Evolutionary conservation across 2,113 vertebrate genomes (phyloP), one percentile per base, ranked within the genome.

Genomic region (Passer montanus): DNA sequence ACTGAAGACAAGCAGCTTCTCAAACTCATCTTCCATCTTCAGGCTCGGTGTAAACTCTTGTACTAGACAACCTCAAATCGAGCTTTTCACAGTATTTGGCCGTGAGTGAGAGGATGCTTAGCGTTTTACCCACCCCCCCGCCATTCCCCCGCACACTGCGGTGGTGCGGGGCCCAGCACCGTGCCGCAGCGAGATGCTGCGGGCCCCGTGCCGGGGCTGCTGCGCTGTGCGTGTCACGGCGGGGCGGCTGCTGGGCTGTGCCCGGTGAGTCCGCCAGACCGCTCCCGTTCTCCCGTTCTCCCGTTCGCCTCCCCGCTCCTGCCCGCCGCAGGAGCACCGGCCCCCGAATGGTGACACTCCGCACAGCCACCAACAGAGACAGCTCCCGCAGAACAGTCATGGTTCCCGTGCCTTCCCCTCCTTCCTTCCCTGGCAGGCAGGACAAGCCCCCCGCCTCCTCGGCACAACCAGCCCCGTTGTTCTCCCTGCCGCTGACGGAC

Each of bases 221-320:
- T 13, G 66, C 0, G 64, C 44, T 20, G 16, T 4, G 2, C 15
- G 62, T 9, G 56, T n/a, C 33, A 14, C 13, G 17, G 20, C 20
- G 31, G 53, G 17, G 12, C 15, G 20, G 11, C 80, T 1, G 35
- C 49, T 18, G 46, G 8, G 66, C 44, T 35, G 22, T 4, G 3
- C 35, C 6, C 14, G 2, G 5, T 1, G 6, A 4, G 12, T 6
- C 26, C 30, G 0, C 10, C 41, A 0, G 6, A 1, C 15, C 4
- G 31, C 60, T 37, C 44, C 50, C 68, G 4, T 4, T 22, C 33
- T 27, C 44, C 50, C 68, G 4, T 4, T 22, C 33, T 33, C 41
- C 41, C 41, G 41, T 41, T 41, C 41, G 41, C 62, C 30, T 33
- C 2, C 8, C 19, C 8, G 63, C 30, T 20, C 43, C 19, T 7